Evolutionary conservation across 2,797 vertebrate species (phyloP), one percentile per base, ranked within the genome.

Genomic region (Takifugu ocellatus): DNA sequence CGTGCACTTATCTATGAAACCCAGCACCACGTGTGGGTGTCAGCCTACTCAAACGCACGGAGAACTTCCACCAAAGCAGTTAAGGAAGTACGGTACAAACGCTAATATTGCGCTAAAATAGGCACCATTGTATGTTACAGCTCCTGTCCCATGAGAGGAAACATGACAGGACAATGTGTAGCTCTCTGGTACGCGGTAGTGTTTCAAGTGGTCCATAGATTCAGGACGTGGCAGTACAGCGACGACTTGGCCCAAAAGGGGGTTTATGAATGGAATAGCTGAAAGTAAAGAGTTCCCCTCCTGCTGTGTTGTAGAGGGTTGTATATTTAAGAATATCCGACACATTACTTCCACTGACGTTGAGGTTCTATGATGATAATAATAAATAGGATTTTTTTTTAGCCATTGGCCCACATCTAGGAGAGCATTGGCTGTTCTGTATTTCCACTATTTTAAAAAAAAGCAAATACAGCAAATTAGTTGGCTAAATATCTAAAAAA

Each of bases 71-170:
- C 57, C 50, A 63, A 59, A 68, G 70, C 63, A 27, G 26, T 17
- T 9, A 2, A 69, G 65, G 54, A 68, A 64, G 61, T 52, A 61
- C 68, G 83, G 68, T 75, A 61, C 60, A 60, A 48, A 66, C 44
- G 51, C 64, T 76, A 88, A 85, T 82, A 78, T 72, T 68, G 21
- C 17, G 55, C 29, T 53, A 70, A 68, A 66, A 63, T 84, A 85
- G 83, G 84, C 73, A 81, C 31, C 2, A 49, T 54, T 57, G 27
- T 54, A 52, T 65, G 53, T 61, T 54, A 61, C 25, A 44, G 68
- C 54, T n/a, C 33, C 51, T 67, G 43, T 66, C 63, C 56, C 39
- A 4, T 63, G 56, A 60, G 54, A 78, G 66, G 68, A 77, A 81
- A 77, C 10, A 9, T 42, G 26, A 66, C 56, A 7, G 58, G 55